Evolutionary conservation across 2,113 vertebrate species (phyloP).

Genomic region (Phylloscopus trochilus): DNA sequence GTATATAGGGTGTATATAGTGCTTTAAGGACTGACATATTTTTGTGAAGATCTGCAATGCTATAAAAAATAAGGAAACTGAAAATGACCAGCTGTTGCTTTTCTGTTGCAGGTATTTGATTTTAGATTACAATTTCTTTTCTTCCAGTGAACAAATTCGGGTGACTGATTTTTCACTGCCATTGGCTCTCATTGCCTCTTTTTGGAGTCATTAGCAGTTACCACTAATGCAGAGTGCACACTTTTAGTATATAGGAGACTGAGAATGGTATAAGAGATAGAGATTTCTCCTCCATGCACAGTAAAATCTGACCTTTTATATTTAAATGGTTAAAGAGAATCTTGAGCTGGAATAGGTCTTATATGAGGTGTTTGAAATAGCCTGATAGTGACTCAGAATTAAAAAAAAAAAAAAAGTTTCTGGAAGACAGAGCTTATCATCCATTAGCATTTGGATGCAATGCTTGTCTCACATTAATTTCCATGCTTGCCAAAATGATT

Average conservation of each 20-base stretch:
- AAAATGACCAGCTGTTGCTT: neutral
- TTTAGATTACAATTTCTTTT: neutral
- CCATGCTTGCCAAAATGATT: conserved; percentile 44
- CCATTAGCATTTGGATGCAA: conserved; percentile 40
- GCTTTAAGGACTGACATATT: neutral
- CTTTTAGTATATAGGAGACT: neutral
- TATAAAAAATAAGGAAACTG: neutral
- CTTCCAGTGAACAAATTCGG: neutral
- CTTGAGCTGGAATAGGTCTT: neutral
- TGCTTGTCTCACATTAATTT: neutral
- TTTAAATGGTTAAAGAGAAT: neutral
- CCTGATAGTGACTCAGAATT: neutral
- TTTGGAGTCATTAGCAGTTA: neutral
- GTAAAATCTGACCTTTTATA: neutral
- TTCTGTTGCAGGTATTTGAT: neutral
- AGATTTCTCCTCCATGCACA: neutral
- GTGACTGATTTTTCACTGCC: neutral
- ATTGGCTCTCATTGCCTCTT: neutral
- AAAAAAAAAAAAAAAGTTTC: neutral
- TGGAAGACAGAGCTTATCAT: conserved; percentile 56
- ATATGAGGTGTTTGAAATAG: neutral
- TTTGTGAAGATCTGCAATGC: neutral
- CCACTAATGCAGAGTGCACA: neutral
- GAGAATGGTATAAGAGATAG: neutral
- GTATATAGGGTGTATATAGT: neutral